Evolutionary conservation across 2,888 invertebrate genomes (phyloP), one percentile per base, ranked within the genome.

Genomic region (Drosophila nigricruria): DNA sequence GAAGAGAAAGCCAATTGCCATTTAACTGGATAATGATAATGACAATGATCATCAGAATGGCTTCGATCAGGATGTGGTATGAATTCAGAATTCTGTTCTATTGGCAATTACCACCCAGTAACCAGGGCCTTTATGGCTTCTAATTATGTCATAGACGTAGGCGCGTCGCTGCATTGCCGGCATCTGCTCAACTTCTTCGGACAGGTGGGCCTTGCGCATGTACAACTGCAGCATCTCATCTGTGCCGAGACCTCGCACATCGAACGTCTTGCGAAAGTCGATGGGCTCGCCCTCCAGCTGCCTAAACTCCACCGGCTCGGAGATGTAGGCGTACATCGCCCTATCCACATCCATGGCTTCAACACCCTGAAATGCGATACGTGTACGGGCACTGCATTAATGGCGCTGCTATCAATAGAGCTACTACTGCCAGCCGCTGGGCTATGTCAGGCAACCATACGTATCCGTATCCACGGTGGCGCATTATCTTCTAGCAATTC

Each of bases 111-210:
- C 91, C 91, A 90, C 85, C 91, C 91, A 91, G 70, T 92, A 91
- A 53, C 91, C 91, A 18, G 92, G 92, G 47, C 65, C 76, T 66
- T 91, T 91, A 66, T 92, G 82, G 75, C 91, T 91, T 58, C 89
- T 87, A 50, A 91, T 86, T 72, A 91, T 91, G 77, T 91, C 92
- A 71, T 91, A 92, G 42, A 92, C 91, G 40, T 90, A 91, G 27
- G 91, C 84, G 32, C 90, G 83, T 45, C 91, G 73, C 73, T 91
- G 89, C 45, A 90, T 73, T 20, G 89, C 68, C 43, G 87, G 81
- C 56, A 91, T 65, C 12, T 73, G 73, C 42, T 90, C 85, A 38
- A 91, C 81, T 58, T 91, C 79, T 54, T 89, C 91, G 36, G 85
- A 75, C 10, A 90, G 59, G 5, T 91, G 86, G 5, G 91, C 91